Conservation (phyloP, 2,113 vertebrate genomes). For the Ploceus nigricollis region DNA sequence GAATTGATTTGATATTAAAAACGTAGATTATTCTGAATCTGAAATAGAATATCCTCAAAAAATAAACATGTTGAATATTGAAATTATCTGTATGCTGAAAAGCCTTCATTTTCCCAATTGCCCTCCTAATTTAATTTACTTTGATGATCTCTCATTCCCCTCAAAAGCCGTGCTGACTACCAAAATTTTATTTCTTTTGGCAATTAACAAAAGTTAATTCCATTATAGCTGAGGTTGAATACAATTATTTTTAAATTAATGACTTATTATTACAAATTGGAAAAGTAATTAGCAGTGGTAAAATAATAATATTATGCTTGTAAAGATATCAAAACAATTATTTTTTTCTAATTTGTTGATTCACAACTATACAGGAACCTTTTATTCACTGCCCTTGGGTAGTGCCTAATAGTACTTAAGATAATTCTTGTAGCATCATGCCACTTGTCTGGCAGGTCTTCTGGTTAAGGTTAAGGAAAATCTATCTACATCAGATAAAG, state of each 20-base stretch:
- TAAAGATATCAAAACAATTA: neutral
- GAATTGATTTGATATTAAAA: neutral
- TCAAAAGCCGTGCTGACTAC: conserved; percentile 30
- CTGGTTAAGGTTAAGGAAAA: neutral
- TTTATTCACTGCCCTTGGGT: neutral
- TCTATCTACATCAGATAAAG: neutral
- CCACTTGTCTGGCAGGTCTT: neutral
- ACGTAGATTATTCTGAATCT: neutral
- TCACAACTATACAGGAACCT: neutral
- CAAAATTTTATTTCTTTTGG: conserved; percentile 28
- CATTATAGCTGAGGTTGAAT: neutral
- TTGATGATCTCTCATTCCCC: neutral
- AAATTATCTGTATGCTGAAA: neutral
- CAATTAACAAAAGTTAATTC: neutral
- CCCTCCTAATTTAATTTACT: conserved; percentile 4
- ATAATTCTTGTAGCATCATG: neutral
- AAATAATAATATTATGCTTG: neutral
- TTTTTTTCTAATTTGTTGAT: neutral
- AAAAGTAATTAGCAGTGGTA: neutral
- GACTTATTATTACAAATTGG: neutral
- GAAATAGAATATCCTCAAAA: conserved; percentile 11
- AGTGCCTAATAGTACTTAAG: neutral
- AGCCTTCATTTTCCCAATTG: neutral
- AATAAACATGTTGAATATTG: neutral
- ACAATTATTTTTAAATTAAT: neutral